Percentiles rank a stretch among this genome's conserved stretches.
Conservation (phyloP, 2,888 invertebrate genomes). For the Pristionchus fissidentatus region DNA sequence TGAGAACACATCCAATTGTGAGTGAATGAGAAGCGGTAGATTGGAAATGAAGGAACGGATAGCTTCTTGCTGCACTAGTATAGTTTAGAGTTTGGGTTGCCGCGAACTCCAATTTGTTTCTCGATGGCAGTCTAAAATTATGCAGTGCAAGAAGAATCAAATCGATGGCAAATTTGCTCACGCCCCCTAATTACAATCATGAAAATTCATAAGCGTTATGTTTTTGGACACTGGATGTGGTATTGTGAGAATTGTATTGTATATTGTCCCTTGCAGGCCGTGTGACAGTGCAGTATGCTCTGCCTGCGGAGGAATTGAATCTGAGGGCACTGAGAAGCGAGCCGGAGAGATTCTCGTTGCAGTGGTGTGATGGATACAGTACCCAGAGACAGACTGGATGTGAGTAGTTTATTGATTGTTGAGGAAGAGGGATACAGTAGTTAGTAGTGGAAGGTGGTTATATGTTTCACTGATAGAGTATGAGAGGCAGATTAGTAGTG, state of each 20-base stretch:
- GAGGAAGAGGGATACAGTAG: too few relatives aligned
- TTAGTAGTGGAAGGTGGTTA: not conserved
- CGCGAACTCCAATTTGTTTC: too few relatives aligned
- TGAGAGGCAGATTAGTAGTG: not conserved
- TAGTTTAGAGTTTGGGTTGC: too few relatives aligned
- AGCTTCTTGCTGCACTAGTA: too few relatives aligned
- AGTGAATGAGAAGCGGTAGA: too few relatives aligned
- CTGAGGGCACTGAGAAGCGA: constrained; percentile 63
- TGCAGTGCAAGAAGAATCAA: too few relatives aligned
- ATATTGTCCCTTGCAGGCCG: constrained; percentile 44
- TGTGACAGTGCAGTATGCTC: constrained; percentile 64
- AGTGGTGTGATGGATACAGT: constrained; percentile 55
- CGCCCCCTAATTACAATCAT: too few relatives aligned
- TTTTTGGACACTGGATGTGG: too few relatives aligned
- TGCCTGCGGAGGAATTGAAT: constrained; percentile 73
- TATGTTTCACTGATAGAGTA: not conserved
- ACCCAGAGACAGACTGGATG: constrained; percentile 80
- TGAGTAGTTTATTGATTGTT: constrained; percentile 74
- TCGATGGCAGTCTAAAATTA: too few relatives aligned
- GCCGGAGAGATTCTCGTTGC: constrained; percentile 55
- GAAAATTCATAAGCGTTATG: too few relatives aligned
- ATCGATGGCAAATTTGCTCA: too few relatives aligned
- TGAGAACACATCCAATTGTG: constrained; percentile 47
- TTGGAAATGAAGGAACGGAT: too few relatives aligned
- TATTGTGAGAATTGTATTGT: not conserved